Evolutionary conservation across 2,888 invertebrate species (phyloP), one percentile per base, ranked within the genome.

Genomic region (Mesoligia furuncula): DNA sequence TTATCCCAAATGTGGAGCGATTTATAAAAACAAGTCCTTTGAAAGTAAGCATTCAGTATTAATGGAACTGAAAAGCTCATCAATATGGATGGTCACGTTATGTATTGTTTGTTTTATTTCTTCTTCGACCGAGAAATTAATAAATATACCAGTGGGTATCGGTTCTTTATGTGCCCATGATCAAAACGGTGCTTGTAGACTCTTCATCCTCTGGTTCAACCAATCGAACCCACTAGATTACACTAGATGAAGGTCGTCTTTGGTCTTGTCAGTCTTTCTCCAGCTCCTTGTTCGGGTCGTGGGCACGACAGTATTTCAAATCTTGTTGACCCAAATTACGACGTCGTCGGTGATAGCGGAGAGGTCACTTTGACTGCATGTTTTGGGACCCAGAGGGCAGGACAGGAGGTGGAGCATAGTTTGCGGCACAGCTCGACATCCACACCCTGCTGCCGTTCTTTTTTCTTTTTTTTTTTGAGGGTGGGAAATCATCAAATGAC

Each of bases 11-110:
- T 24, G 31, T 75, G 31, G 20, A 64, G 13, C 31, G 31, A 64
- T 75, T 64, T 75, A 51, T 75, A 36, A 54, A 74, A 51, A 51
- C 31, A 36, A 54, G 48, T 24, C n/a, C 36, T 27, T 57, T 24
- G 31, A 51, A 67, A 57, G 11, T 45, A 77, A 65, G 11, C 36
- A 67, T 51, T 76, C 61, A 45, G 42, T 62, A 45, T 62, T 24
- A 13, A 59, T 75, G 24, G 27, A 13, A 59, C 54, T 68, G 68
- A 77, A 68, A 68, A 64, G 1, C 68, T 69, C 62, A 69, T 78
- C 27, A 69, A 69, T 64, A 78, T 78, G 77, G 24, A 69, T 76
- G 54, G 11, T 8, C 27, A 24, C 45, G 1, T 51, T 51, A 20
- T n/a, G n/a, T 48, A 54, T 45, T 61, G 24, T 59, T 73, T 13